Evolutionary conservation across 2,888 invertebrate species (phyloP).

Genomic region (Oligia strigilis): DNA sequence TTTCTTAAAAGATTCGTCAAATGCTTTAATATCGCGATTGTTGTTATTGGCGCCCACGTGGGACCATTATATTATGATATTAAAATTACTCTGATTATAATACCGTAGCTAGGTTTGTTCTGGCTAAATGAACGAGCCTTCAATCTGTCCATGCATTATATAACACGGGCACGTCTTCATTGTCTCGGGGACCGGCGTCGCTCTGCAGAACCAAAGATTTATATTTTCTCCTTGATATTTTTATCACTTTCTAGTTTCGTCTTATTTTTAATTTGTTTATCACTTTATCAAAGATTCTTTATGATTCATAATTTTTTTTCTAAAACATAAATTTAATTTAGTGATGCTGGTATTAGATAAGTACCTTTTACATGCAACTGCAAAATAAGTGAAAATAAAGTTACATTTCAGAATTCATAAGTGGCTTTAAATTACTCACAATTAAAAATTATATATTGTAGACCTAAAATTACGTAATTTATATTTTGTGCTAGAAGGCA

Average conservation of each 20-base stretch:
- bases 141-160: constrained; percentile 59
- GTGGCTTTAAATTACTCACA: background rate
- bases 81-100: constrained; percentile 23
- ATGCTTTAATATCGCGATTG: background rate
- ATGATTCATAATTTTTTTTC: background rate
- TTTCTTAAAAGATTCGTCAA: background rate
- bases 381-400: background rate
- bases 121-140: constrained; percentile 39
- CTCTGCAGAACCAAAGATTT: constrained; percentile 51
- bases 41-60: constrained; percentile 54
- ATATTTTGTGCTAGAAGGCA: too few relatives aligned
- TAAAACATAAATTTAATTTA: background rate
- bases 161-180: constrained; percentile 63
- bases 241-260: constrained; percentile 48
- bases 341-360: too few relatives aligned
- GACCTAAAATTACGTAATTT: background rate
- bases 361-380: background rate
- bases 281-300: background rate
- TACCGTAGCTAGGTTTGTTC: constrained; percentile 27
- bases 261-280: constrained; percentile 26
- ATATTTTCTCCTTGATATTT: constrained; percentile 54
- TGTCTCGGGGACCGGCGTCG: constrained; percentile 56
- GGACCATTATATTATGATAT: constrained; percentile 15
- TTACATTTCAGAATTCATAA: background rate
- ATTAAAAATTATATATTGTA: background rate